These are phyloP conservation scores for Neelides sp. DNA, from an alignment of 1,140 invertebrate species.

Conservation along the genomic window DNA sequence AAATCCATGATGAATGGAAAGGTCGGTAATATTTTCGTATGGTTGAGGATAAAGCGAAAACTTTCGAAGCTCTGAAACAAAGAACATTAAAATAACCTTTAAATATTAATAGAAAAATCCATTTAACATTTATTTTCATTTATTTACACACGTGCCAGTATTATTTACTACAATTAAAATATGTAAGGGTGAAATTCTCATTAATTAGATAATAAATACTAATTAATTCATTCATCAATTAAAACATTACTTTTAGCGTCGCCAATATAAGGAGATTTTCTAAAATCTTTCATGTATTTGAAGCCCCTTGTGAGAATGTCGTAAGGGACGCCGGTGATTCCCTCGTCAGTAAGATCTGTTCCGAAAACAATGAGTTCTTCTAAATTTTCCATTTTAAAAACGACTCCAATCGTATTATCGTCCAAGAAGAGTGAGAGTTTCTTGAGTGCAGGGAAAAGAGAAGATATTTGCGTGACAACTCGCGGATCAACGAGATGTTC, in stretches of 20 bases:
- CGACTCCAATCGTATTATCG: constrained; percentile 13
- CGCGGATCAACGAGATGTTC: constrained; percentile 10
- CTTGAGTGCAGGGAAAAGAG: constrained; percentile 9
- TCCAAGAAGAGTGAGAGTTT: constrained; percentile 19
- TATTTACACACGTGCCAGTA: too few species aligned
- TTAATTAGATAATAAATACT: background rate
- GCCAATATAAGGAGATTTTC: constrained; percentile 21
- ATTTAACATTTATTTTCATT: background rate
- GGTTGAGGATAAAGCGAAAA: constrained; percentile 22
- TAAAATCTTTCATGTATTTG: constrained; percentile 4
- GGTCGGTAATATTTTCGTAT: constrained; percentile 18
- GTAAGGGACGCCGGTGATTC: constrained; percentile 16
- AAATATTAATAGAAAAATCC: background rate
- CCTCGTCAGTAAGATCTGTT: constrained; percentile 20
- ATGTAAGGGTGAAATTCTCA: background rate
- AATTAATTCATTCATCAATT: background rate
- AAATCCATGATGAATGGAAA: constrained; percentile 16
- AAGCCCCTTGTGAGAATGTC: background rate
- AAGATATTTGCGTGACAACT: constrained; percentile 4
- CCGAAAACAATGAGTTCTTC: constrained; percentile 22
- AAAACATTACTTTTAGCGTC: constrained; percentile 17
- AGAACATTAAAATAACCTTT: constrained; percentile 1
- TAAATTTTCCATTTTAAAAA: constrained; percentile 12
- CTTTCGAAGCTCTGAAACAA: constrained; percentile 14
- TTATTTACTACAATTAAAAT: too few species aligned